phyloP scores from a whole-genome alignment of 2,797 vertebrate genomes.

The Tamandua tetradactyla region DNA sequence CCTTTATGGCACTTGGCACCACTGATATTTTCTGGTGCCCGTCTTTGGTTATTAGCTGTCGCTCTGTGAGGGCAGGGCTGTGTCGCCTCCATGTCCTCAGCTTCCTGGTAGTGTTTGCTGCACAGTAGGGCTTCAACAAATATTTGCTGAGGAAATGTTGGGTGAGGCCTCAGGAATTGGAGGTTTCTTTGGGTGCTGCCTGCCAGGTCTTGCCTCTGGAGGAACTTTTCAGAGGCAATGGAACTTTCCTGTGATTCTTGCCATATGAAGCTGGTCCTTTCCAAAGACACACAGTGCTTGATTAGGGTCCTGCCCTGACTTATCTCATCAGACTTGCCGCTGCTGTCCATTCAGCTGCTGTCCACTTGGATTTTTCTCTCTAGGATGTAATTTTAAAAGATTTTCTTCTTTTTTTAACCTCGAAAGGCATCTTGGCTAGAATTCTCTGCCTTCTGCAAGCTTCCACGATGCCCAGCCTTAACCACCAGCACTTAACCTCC shows the following conservation, averaged over 20 bases:
- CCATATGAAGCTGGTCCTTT: background rate
- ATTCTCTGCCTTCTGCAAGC: background rate
- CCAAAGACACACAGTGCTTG: background rate
- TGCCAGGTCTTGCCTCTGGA: background rate
- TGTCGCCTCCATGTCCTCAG: background rate
- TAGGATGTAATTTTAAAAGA: background rate
- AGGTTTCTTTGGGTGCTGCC: background rate
- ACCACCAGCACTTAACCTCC: background rate
- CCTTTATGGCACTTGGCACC: background rate
- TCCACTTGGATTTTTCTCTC: background rate
- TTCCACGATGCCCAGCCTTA: background rate
- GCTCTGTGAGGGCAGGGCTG: background rate
- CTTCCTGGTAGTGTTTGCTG: background rate
- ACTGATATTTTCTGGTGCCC: background rate
- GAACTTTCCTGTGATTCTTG: background rate
- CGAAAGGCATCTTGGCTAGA: background rate
- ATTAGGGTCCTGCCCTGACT: too few species aligned
- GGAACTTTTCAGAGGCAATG: accelerated
- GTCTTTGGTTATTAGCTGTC: background rate
- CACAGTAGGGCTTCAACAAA: background rate
- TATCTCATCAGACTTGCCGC: background rate
- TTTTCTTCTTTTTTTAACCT: background rate
- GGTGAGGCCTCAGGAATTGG: background rate
- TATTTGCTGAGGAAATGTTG: background rate
- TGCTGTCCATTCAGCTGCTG: background rate